Conservation (phyloP, 2,888 invertebrate species). For the Balanococcus diminutus region DNA sequence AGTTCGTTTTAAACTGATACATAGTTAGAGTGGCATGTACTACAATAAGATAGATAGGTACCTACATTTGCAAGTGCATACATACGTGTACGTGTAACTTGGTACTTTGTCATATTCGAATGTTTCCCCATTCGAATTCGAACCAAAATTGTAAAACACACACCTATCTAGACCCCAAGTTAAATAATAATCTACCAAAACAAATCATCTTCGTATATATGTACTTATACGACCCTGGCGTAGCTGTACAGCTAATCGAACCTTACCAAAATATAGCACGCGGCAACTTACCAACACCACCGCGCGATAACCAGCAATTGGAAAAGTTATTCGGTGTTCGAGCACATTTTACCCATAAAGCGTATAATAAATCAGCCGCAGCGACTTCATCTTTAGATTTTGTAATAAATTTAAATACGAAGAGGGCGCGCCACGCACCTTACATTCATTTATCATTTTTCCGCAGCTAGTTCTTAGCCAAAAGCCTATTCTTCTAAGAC, state of each 20-base stretch:
- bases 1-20: not conserved
- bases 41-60: not conserved
- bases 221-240: not conserved
- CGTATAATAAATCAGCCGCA: slow-evolving; percentile 14
- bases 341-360: not conserved
- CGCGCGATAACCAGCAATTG: not conserved
- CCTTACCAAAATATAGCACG: not conserved
- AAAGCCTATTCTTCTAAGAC: slow-evolving; percentile 1
- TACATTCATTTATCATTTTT: slow-evolving; percentile 28
- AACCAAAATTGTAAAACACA: not conserved
- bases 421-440: not conserved
- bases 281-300: not conserved
- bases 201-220: not conserved
- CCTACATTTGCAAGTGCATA: not conserved
- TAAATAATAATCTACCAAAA: not conserved
- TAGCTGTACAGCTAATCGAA: not conserved
- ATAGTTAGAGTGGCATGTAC: not conserved
- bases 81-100: too few species aligned
- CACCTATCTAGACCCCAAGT: not conserved
- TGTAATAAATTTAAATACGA: slow-evolving; percentile 34
- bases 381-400: slow-evolving; percentile 29
- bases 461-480: not conserved
- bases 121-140: not conserved
- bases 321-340: not conserved
- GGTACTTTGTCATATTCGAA: not conserved